Conservation (phyloP, 2,113 vertebrate species). For the Prinia subflava region DNA sequence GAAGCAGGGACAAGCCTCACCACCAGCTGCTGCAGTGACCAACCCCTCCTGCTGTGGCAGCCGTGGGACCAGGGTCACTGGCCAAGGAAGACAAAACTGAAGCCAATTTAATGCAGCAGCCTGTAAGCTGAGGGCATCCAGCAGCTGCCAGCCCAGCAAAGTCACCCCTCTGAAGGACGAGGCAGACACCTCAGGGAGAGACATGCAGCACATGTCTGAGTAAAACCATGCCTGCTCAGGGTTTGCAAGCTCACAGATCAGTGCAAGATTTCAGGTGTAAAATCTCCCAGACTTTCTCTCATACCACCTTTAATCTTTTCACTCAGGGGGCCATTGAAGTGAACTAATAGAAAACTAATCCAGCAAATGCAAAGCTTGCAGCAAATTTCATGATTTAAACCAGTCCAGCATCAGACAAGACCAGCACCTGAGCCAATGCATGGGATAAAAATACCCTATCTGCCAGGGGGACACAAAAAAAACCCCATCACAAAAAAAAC, state of each 20-base stretch:
- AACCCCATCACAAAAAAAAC: no score
- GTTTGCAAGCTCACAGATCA: background rate
- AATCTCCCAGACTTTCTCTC: background rate
- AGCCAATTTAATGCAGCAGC: background rate
- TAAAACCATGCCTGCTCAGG: background rate
- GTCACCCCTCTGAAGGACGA: background rate
- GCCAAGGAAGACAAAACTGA: background rate
- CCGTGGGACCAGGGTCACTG: fast-evolving
- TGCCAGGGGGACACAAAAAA: no score
- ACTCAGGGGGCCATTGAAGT: background rate
- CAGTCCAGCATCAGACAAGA: background rate
- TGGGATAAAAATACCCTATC: no score
- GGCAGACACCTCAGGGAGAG: background rate
- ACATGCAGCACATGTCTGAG: fast-evolving
- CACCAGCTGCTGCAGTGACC: background rate
- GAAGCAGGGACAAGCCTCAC: background rate
- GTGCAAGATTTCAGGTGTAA: background rate
- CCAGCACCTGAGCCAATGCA: no score
- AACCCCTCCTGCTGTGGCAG: background rate
- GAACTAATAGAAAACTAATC: background rate
- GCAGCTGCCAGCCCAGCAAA: background rate
- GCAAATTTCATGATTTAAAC: background rate
- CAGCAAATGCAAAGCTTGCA: background rate
- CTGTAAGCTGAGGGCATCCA: background rate
- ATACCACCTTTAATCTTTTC: background rate